Conservation (phyloP, 2,797 vertebrate genomes). For the Emys orbicularis region DNA sequence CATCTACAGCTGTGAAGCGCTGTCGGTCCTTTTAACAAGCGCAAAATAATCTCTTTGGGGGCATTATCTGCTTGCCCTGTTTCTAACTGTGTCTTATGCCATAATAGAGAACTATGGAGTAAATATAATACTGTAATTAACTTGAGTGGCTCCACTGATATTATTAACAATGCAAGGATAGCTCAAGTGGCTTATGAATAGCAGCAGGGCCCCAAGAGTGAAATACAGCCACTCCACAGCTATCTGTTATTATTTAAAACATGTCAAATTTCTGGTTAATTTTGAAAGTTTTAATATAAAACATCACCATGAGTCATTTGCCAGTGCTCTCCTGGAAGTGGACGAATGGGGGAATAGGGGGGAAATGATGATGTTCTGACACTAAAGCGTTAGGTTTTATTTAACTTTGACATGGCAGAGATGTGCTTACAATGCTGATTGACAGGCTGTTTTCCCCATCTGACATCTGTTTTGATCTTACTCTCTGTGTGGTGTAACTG, state of each 20-base stretch:
- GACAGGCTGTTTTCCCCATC: not conserved
- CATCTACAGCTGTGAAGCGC: conserved; percentile 10
- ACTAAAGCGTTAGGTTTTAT: not conserved
- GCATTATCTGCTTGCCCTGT: conserved; percentile 22
- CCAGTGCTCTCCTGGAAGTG: conserved; percentile 18
- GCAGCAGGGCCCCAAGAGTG: conserved; percentile 39
- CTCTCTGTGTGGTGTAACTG: conserved; percentile 30
- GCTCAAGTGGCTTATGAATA: conserved; percentile 61
- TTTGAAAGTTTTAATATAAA: conserved; percentile 27
- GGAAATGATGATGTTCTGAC: not conserved
- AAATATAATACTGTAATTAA: conserved; percentile 66
- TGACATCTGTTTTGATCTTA: not conserved
- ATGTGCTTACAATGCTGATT: not conserved
- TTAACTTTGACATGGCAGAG: conserved; percentile 5
- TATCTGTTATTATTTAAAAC: conserved; percentile 60
- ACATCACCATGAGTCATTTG: not conserved
- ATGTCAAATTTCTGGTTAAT: conserved; percentile 31
- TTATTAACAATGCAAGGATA: conserved; percentile 28
- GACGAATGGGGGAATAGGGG: rapidly evolving
- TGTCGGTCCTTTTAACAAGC: conserved; percentile 52
- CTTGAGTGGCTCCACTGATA: conserved; percentile 60
- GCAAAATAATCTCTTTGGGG: conserved; percentile 34
- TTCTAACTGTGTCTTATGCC: conserved; percentile 37
- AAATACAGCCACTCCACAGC: conserved; percentile 43
- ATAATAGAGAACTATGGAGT: conserved; percentile 16